A percentile compares a stretch with the other conserved stretches of the same genome.
Conservation (phyloP, 2,113 vertebrate genomes). For the Chloropsis hardwickii region DNA sequence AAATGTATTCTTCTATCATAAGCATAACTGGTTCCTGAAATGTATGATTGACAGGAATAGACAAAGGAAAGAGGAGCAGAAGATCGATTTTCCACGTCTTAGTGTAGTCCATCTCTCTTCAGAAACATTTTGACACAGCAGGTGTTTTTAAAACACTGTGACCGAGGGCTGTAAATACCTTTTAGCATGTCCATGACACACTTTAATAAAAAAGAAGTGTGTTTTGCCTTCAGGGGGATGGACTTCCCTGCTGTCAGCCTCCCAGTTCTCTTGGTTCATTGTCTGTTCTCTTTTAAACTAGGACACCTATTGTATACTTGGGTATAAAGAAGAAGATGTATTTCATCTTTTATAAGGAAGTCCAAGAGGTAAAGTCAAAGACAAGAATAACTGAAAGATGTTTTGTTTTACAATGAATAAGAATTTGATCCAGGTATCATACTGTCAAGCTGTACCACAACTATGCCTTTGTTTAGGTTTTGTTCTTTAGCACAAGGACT, state of each 20-base stretch:
- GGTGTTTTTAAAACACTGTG: slow-evolving; percentile 57
- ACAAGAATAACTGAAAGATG: slow-evolving; percentile 34
- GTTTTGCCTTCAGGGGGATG: slow-evolving; percentile 58
- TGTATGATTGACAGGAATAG: not conserved
- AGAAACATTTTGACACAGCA: slow-evolving; percentile 25
- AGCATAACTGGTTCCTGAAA: not conserved
- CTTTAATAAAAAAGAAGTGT: slow-evolving; percentile 43
- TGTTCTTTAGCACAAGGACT: slow-evolving; percentile 24
- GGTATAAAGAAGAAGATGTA: slow-evolving; percentile 8
- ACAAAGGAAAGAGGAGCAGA: slow-evolving; percentile 8
- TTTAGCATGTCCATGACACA: slow-evolving; percentile 50
- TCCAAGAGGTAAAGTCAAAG: slow-evolving; percentile 53
- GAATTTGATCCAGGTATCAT: slow-evolving; percentile 23
- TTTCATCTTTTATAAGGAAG: slow-evolving; percentile 55
- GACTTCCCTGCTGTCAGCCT: slow-evolving; percentile 41
- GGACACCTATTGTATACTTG: slow-evolving; percentile 34
- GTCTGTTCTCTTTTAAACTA: slow-evolving; percentile 58
- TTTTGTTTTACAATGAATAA: slow-evolving; percentile 49
- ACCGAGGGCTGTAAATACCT: slow-evolving; percentile 44
- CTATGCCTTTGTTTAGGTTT: slow-evolving; percentile 41
- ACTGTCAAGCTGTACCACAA: slow-evolving; percentile 15
- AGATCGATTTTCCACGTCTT: not conserved
- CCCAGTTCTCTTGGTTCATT: slow-evolving; percentile 16
- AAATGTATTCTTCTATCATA: not conserved
- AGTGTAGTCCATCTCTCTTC: slow-evolving; percentile 1